Evolutionary conservation across 2,888 invertebrate species (phyloP), one percentile per base, ranked within the genome.

Genomic region (Antitype chi): DNA sequence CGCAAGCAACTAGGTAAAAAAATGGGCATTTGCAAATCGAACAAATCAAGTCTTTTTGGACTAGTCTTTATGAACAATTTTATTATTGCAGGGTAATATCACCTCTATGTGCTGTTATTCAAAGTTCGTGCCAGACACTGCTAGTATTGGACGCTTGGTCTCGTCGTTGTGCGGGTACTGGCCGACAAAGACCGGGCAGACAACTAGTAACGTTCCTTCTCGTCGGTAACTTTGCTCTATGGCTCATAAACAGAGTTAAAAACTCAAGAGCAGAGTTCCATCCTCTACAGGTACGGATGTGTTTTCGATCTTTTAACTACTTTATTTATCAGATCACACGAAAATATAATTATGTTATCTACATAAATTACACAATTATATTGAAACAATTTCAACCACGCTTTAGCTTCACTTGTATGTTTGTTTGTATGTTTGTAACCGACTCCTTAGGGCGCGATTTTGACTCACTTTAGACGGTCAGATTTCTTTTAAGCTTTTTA

Each of bases 161-260:
- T 52, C 96, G 97, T 69, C 97, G 98, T 20, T 96, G 96, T 80
- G 96, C 96, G 1, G 97, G 96, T 32, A 89, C 89, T 25, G 94
- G 95, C 25, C 94, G 92, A 7, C 92, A 91, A 63, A 91, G 97
- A 77, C 98, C 98, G 0, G 98, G 98, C 17, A 95, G 98, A 47
- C 98, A 98, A 89, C 94, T 98, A 74, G 97, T 98, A 70, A 98
- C 98, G 0, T 98, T 98, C 90, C 95, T 98, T 1, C 95, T 97
- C 20, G 97, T 97, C 0, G 97, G 97, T 20, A 97, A 97, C 91
- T 97, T 98, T 64, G 98, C 98, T 1, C 94, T 98, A 78, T 97
- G 97, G 97, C 97, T 97, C n/a, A 96, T 98, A 13, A 98, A 98
- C 88, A 97, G 98, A 17, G 96, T 98, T 73, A 97, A 98, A 90